Evolutionary conservation across 2,113 vertebrate species (phyloP).

Genomic region (Ceyx melanurus): DNA sequence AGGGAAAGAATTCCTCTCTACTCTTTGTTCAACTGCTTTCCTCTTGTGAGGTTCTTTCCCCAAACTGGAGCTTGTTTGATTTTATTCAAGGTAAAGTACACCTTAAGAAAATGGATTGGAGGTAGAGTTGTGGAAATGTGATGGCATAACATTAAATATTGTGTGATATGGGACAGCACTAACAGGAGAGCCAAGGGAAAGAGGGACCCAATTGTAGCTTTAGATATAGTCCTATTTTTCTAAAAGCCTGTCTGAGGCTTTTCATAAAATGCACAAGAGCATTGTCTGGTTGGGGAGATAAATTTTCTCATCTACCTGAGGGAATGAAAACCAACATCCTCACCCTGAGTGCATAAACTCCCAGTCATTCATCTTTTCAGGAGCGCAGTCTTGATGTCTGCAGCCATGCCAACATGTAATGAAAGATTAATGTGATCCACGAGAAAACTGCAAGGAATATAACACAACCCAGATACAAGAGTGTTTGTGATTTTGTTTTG

Average conservation of each 20-base stretch:
- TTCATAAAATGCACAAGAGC: not conserved
- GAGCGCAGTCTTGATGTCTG: not conserved
- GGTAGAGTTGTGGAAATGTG: not conserved
- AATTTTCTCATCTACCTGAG: not conserved
- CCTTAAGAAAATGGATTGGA: not conserved
- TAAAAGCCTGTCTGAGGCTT: not conserved
- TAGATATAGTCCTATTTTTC: not conserved
- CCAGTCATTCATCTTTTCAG: not conserved
- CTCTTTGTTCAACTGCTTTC: not conserved
- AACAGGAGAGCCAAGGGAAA: not conserved
- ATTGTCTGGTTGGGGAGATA: not conserved
- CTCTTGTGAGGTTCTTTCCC: not conserved
- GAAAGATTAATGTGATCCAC: constrained; percentile 18
- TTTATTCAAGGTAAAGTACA: not conserved
- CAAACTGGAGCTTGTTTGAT: not conserved
- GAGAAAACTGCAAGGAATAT: not conserved
- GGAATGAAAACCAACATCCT: not conserved
- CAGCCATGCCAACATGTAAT: not conserved
- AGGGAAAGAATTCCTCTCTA: not conserved
- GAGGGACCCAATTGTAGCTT: not conserved
- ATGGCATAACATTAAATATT: no score
- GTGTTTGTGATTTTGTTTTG: not conserved
- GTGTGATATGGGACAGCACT: not conserved
- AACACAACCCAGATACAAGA: not conserved
- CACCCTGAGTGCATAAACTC: not conserved